Evolutionary conservation across 2,113 vertebrate genomes (phyloP), one percentile per base, ranked within the genome.

Genomic region (Aegotheles bennettii): DNA sequence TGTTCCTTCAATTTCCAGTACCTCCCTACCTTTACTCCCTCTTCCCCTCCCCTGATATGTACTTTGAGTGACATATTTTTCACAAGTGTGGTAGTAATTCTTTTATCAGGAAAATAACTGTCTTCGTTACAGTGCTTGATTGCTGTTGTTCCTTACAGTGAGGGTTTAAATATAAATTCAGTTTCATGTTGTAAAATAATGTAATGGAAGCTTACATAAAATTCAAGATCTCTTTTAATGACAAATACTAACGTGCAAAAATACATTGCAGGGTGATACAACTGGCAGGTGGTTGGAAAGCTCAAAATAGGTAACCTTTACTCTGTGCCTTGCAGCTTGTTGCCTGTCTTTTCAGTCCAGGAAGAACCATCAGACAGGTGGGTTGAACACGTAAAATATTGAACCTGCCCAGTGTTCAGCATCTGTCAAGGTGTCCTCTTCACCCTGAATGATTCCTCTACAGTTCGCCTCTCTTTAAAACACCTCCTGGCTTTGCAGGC

Each of bases 351-450:
- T 77, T 65, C 51, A 83, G 61, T 45, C 43, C 57, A 64, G 35
- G 57, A n/a, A 13, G 38, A 60, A 67, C 10, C 61, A 21, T 25
- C 67, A 57, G 43, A 63, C n/a, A 63, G n/a, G 6, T 0, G 4
- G 14, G 16, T 35, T 1, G 6, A 81, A 71, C 3, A 42, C 0
- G 0, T 68, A 17, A 91, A 83, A 80, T 73, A 64, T 4, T 64
- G 35, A 93, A 70, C 10, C 8, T 93, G 40, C 16, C 29, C 47
- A 75, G 16, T 4, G 12, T 31, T 74, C 69, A 67, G 45, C 25
- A 40, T 28, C 50, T 82, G 16, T 29, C 81, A 78, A 25, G n/a
- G 19, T 16, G 24, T 50, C 33, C 17, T 29, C 18, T 69, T 63
- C 35, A 67, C 36, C 29, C 53, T 50, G 64, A 74, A 71, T 54